phyloP scores from a whole-genome alignment of 2,113 vertebrate species.

The Sprattus sprattus region DNA sequence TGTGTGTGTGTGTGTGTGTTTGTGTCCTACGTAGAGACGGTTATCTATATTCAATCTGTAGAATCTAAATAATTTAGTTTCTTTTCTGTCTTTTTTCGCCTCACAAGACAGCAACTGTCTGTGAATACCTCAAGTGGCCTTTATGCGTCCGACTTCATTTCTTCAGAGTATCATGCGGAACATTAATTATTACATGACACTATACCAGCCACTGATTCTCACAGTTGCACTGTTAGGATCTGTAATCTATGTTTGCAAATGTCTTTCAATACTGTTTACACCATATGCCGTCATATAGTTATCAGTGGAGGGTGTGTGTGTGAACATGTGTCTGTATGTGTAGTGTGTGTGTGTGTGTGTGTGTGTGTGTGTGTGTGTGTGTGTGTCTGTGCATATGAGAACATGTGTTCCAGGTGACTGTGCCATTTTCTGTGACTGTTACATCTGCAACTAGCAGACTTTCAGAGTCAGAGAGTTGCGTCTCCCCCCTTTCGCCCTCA shows the following conservation, averaged over 20 bases:
- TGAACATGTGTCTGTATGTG: not conserved
- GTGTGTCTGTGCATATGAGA: constrained; percentile 9
- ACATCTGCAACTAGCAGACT: not conserved
- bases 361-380: not conserved
- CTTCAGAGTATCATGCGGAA: constrained; percentile 8
- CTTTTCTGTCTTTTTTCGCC: constrained; percentile 53
- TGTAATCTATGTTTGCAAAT: not conserved
- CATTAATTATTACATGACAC: not conserved
- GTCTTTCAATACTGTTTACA: not conserved
- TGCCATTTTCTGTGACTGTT: not conserved
- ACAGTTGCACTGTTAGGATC: not conserved
- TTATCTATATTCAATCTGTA: constrained; percentile 68
- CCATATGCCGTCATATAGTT: not conserved
- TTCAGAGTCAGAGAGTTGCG: not conserved
- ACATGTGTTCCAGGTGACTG: not conserved
- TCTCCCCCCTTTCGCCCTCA: not conserved
- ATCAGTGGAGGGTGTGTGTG: not conserved
- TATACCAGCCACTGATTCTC: not conserved
- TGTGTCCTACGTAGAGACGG: not conserved
- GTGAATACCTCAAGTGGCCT: not conserved
- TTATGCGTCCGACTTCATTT: not conserved
- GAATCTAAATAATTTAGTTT: constrained; percentile 72
- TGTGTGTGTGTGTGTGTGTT: not conserved
- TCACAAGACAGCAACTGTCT: constrained; percentile 46
- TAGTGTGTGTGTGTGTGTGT: not conserved